phyloP scores from a whole-genome alignment of 2,797 vertebrate genomes.

The Chanos chanos region DNA sequence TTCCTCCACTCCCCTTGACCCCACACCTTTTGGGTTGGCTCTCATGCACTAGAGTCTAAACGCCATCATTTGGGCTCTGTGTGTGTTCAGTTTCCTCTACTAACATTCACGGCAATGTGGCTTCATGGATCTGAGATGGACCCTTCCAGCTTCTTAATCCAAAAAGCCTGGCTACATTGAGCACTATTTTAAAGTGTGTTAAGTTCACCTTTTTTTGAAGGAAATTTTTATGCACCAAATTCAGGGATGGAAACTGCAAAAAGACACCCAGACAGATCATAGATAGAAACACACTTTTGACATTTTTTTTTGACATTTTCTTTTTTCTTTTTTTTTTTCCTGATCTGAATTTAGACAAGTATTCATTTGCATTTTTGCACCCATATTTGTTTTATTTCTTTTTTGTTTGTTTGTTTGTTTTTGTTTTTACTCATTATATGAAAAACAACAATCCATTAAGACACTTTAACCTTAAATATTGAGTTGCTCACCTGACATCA shows the following conservation, averaged over 20 bases:
- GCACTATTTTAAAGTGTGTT: slow-evolving; percentile 44
- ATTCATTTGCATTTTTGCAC: slow-evolving; percentile 17
- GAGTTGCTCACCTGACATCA: too few species aligned
- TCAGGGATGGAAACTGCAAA: slow-evolving; percentile 55
- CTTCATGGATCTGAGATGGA: slow-evolving; percentile 29
- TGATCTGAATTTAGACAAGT: slow-evolving; percentile 20
- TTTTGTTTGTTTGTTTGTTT: neutral
- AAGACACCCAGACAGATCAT: slow-evolving; percentile 3
- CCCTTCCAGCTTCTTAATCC: slow-evolving; percentile 39
- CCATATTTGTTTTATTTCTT: neutral
- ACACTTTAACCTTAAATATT: neutral
- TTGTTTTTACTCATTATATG: neutral
- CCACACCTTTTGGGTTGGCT: slow-evolving; percentile 67
- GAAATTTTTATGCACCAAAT: slow-evolving; percentile 36
- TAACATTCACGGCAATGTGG: slow-evolving; percentile 69
- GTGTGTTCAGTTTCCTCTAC: slow-evolving; percentile 69
- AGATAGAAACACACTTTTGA: too few species aligned
- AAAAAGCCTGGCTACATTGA: slow-evolving; percentile 42
- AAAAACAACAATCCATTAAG: neutral
- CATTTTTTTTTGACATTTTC: neutral
- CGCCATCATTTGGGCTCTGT: slow-evolving; percentile 57
- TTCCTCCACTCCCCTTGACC: slow-evolving; percentile 48
- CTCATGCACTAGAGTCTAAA: slow-evolving; percentile 70
- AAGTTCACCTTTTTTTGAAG: slow-evolving; percentile 14
- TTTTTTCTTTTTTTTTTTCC: slow-evolving; percentile 4